These are phyloP conservation scores for Acanthoscelides obtectus DNA, from an alignment of 2,888 invertebrate genomes.

Conservation along the genomic window DNA sequence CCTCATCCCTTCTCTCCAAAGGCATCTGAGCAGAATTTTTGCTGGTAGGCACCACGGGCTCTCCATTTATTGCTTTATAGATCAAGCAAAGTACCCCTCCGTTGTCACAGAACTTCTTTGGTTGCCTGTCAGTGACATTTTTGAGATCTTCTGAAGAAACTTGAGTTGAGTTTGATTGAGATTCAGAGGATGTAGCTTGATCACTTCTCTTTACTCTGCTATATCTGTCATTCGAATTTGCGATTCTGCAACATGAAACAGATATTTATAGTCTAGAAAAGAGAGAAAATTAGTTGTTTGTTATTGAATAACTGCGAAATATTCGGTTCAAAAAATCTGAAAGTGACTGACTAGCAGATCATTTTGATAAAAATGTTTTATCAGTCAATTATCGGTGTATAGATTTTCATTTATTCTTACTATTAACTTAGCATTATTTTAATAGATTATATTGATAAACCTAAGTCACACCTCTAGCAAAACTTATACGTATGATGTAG, in stretches of 20 bases:
- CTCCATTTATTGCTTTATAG: constrained; percentile 83
- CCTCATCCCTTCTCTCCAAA: constrained; percentile 56
- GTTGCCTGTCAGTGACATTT: constrained; percentile 39
- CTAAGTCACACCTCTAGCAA: too few relatives aligned
- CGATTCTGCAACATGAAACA: background rate
- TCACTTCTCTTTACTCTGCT: background rate
- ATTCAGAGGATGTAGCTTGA: background rate
- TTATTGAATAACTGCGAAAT: too few relatives aligned
- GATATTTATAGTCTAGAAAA: too few relatives aligned
- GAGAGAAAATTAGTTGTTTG: too few relatives aligned
- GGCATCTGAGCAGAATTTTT: constrained; percentile 43
- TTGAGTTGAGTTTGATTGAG: background rate
- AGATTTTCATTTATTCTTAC: too few relatives aligned
- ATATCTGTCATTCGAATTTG: constrained; percentile 1
- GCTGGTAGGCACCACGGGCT: constrained; percentile 41
- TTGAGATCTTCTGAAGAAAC: background rate
- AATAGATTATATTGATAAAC: too few relatives aligned
- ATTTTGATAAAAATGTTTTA: too few relatives aligned
- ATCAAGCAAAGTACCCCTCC: constrained; percentile 84
- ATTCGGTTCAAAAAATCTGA: too few relatives aligned
- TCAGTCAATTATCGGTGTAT: too few relatives aligned
- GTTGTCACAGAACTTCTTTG: constrained; percentile 77
- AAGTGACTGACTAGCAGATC: too few relatives aligned
- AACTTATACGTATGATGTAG: too few relatives aligned
- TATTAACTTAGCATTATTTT: too few relatives aligned